Evolutionary conservation across 2,113 vertebrate species (phyloP).

Genomic region (Phalacrocorax brasilianus): DNA sequence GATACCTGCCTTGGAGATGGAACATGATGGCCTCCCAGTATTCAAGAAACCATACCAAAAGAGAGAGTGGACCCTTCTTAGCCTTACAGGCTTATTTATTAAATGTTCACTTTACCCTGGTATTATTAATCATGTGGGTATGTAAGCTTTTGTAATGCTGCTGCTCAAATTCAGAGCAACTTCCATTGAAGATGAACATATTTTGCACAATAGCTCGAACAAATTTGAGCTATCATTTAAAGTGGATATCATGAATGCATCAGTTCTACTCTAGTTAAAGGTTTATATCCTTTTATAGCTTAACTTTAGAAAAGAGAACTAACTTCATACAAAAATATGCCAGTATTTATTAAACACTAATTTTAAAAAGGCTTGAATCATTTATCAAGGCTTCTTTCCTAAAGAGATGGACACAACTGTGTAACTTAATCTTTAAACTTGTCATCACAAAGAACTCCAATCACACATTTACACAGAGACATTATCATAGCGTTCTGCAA

Average conservation of each 20-base stretch:
- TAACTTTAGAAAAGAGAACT: background rate
- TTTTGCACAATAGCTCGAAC: background rate
- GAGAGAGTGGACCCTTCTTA: background rate
- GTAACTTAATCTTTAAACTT: background rate
- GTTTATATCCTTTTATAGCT: background rate
- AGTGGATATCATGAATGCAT: background rate
- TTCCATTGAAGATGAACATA: background rate
- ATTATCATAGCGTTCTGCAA: background rate
- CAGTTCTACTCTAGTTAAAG: background rate
- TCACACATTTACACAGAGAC: background rate
- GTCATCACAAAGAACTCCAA: background rate
- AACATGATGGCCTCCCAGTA: background rate
- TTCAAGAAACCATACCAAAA: background rate
- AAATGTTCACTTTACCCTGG: background rate
- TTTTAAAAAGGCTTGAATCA: conserved; percentile 11
- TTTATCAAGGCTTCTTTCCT: background rate
- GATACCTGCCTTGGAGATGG: background rate
- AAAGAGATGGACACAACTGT: background rate
- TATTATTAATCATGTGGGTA: background rate
- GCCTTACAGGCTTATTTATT: background rate
- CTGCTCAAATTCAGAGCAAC: background rate
- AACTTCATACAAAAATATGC: background rate
- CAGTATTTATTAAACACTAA: background rate
- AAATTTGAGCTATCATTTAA: background rate
- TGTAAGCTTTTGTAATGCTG: background rate